Conservation (phyloP, 1,140 invertebrate species). For the Euglossa dilemma region DNA sequence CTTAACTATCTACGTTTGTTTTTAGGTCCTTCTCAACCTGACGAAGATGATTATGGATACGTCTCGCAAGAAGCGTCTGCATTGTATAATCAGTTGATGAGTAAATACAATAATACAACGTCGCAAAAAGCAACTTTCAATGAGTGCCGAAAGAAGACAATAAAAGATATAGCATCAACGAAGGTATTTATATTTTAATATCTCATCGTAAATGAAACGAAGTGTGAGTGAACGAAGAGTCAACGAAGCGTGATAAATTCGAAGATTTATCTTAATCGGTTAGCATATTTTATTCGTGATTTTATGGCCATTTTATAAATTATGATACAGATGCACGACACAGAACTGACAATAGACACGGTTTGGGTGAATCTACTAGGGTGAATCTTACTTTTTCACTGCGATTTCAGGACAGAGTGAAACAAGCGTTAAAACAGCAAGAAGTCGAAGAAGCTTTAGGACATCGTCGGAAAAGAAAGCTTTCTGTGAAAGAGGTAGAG, state of each 20-base stretch:
- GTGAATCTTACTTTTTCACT: no score
- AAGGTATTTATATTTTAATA: conserved; percentile 76
- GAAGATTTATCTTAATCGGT: no score
- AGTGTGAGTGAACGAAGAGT: no score
- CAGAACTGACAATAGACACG: no score
- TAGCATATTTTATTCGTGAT: no score
- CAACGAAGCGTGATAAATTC: no score
- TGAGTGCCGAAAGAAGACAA: conserved; percentile 75
- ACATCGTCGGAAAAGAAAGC: conserved; percentile 86
- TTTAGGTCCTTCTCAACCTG: conserved; percentile 88
- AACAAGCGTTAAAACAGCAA: conserved; percentile 88
- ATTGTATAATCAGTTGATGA: conserved; percentile 92
- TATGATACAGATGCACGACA: no score
- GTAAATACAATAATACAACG: conserved; percentile 89
- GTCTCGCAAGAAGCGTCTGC: conserved; percentile 91
- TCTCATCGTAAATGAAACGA: no score
- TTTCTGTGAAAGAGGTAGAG: conserved; percentile 44
- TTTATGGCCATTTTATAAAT: no score
- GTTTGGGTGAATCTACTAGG: no score
- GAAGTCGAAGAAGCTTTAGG: conserved; percentile 88
- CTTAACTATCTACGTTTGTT: conserved; percentile 28
- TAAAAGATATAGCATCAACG: conserved; percentile 81
- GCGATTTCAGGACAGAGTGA: conserved; percentile 85
- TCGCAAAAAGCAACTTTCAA: conserved; percentile 83
- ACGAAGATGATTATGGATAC: conserved; percentile 95